Evolutionary conservation across 2,888 invertebrate genomes (phyloP), one percentile per base, ranked within the genome.

Genomic region (Epistrophe grossulariae): DNA sequence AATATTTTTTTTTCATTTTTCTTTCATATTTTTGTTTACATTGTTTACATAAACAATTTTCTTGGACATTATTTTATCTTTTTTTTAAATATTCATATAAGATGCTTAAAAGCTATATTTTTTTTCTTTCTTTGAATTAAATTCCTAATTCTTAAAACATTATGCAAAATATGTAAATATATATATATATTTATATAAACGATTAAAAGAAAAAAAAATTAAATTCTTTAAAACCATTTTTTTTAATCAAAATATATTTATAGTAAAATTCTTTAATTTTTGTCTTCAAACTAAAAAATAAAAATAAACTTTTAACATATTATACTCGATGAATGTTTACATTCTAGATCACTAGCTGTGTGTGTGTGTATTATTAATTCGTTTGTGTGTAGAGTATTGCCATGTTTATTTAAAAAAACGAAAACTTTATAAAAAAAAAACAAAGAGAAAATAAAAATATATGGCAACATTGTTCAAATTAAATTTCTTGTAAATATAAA

Each of bases 261-360:
- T 70, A 74, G n/a, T 59, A 52, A 43, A 45, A 13, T 59, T 76
- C 15, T 59, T 15, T 84, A n/a, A 4, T 84, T 71, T 28, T 52
- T 13, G 74, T 60, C n/a, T 73, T 71, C 71, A 73, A 38, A 77
- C 50, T 72, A 73, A 77, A 72, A 17, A 81, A 74, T 45, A 55
- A 66, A 73, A 77, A 40, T 59, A 66, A 57, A 83, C 72, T 59
- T 60, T 84, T 40, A 59, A 59, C 59, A 60, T 50, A 76, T 40
- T 80, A 60, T 72, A 77, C 72, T 77, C 74, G 77, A 78, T 81
- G 73, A 78, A 81, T 81, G 81, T 81, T 78, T 78, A 81, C 81
- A 85, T 85, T 85, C 85, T 81, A 81, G 78, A 85, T 85, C 85
- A 85, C 85, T 85, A 85, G 85, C 85, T 84, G 79, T 79, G 74